These are phyloP conservation scores for Eulacestoma nigropectus DNA, from an alignment of 2,113 vertebrate genomes.

Conservation along the genomic window DNA sequence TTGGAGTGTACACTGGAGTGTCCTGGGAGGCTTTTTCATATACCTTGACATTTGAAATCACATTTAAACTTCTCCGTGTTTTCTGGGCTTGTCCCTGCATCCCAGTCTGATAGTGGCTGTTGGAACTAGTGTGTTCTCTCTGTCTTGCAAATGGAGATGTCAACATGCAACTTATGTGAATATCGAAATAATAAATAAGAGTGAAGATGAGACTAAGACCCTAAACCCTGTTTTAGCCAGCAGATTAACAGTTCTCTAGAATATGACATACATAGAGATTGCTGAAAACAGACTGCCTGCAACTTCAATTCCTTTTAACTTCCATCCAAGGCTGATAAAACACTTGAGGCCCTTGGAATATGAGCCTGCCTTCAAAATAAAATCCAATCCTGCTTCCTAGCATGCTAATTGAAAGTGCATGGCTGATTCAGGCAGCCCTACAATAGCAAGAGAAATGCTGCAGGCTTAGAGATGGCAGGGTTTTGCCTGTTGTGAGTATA, in stretches of 20 bases:
- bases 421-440: not conserved
- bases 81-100: not conserved
- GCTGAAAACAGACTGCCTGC: not conserved
- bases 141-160: not conserved
- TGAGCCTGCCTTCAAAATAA: constrained; percentile 10
- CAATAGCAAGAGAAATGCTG: not conserved
- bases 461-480: not conserved
- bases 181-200: not conserved
- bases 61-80: not conserved
- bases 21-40: not conserved
- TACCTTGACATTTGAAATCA: not conserved
- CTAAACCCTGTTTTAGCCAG: not conserved
- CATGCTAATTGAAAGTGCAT: constrained; percentile 10
- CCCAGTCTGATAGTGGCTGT: not conserved
- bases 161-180: not conserved
- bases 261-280: not conserved
- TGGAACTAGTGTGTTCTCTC: not conserved
- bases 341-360: not conserved
- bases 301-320: not conserved
- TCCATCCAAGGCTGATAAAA: not conserved
- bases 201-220: not conserved
- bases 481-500: constrained; percentile 3
- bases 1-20: not conserved
- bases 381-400: not conserved
- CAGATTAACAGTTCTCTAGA: not conserved